These are phyloP conservation scores for Anthopleura sola DNA, from an alignment of 64 coral and sea anemone species.

Conservation along the genomic window DNA sequence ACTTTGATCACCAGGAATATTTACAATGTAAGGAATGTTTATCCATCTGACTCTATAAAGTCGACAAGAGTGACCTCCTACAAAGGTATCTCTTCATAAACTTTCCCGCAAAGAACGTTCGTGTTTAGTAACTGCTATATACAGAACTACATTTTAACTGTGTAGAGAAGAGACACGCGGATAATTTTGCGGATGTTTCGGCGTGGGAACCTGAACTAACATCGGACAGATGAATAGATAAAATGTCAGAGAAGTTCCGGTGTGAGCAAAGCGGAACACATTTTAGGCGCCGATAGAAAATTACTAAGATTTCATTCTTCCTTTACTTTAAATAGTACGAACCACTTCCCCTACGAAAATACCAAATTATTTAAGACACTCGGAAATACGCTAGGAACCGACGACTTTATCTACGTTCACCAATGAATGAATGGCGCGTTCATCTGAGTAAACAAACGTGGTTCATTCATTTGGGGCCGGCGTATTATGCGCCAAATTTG, in stretches of 20 bases:
- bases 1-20: neutral
- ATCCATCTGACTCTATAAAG: neutral
- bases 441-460: neutral
- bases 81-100: neutral
- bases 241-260: slow-evolving; percentile 16
- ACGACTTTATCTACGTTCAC: neutral
- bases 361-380: neutral
- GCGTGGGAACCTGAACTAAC: neutral
- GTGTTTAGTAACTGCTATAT: neutral
- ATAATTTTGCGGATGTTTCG: neutral
- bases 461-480: neutral
- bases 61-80: neutral
- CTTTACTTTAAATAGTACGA: neutral
- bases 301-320: neutral
- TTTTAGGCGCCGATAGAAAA: neutral
- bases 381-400: neutral
- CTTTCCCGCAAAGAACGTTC: too few species aligned
- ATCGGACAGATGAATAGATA: neutral
- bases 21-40: neutral
- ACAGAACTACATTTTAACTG: neutral
- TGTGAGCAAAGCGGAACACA: neutral
- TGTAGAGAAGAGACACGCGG: neutral
- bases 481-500: neutral
- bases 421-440: neutral
- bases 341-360: neutral